Base-by-base conservation (phyloP, 1,140 invertebrate genomes). In the Cotesia glomerata region DNA sequence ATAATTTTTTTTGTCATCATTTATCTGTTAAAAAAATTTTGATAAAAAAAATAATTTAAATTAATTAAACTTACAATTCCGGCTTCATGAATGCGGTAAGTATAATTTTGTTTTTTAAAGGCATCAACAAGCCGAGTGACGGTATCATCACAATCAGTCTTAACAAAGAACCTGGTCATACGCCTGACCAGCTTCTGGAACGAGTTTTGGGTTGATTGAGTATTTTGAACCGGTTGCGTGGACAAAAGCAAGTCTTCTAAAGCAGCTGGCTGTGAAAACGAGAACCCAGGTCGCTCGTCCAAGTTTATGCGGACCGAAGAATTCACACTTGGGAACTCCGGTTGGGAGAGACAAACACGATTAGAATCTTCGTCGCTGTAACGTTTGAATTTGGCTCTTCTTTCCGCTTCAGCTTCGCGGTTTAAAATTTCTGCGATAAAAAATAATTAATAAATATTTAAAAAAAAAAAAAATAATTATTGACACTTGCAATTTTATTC, bases 121-220 rank as follows among this genome's bases (percentile, higher is more conserved):
- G 89, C 87, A 65, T 86, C 83, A 16, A 89, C 86, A 66, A 97
- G 84, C 59, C 89, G 88, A 75, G 89, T 87, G 1, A 93, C 81
- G 3, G 92, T 92, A 34, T 89, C 88, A 59, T 93, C 91, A 66
- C 89, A 88, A 63, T 88, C 87, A 0, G 90, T 91, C 39, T 87
- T 90, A 1, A 97, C 94, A 85, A 95, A 96, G 84, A 98, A 97
- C 74, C 97, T 89, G 14, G 97, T 98, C 95, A 98, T 95, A 75
- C 97, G 90, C 59, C 93, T 92, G 36, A 97, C 95, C 72, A 98
- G 87, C 78, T 92, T 92, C 83, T 96, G 93, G 82, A 95, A 91
- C 59, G 91, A 89, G 72, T 90, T 92, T 89, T 90, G 87, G 75
- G 79, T 87, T 35, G 81, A 68, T 77, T 89, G 89, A 2, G 89